Conservation (phyloP, 2,113 vertebrate genomes). For the Perca fluviatilis region DNA sequence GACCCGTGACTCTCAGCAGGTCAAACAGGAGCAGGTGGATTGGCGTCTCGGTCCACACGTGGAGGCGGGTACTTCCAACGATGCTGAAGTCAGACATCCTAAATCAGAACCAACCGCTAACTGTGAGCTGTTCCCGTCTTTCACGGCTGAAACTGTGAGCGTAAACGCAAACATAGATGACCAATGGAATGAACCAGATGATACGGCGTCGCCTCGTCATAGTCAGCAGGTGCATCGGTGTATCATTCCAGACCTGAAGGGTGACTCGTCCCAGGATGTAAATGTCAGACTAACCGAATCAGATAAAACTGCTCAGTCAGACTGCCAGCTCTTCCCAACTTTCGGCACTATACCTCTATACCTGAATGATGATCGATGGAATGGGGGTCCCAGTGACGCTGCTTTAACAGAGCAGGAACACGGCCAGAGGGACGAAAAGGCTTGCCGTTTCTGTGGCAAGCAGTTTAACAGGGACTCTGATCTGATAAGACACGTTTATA, state of each 20-base stretch:
- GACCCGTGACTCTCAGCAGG: not conserved
- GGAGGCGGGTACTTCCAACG: not conserved
- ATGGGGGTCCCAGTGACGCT: not conserved
- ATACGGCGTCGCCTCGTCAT: not conserved
- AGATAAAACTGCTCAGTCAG: not conserved
- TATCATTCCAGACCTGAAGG: not conserved
- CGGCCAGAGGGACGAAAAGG: not conserved
- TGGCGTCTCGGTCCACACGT: not conserved
- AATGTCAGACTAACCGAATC: not conserved
- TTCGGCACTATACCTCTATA: not conserved
- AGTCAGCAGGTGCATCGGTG: not conserved
- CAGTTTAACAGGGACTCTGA: constrained; percentile 7
- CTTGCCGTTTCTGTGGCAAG: constrained; percentile 18
- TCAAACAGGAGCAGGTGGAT: constrained; percentile 35
- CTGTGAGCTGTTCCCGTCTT: not conserved
- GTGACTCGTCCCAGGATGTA: not conserved
- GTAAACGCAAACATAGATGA: not conserved
- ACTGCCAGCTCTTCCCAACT: not conserved
- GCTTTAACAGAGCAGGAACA: not conserved
- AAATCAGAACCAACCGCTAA: not conserved
- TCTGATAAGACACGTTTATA: constrained; percentile 24
- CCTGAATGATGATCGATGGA: not conserved
- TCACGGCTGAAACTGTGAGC: not conserved
- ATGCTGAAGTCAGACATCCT: not conserved
- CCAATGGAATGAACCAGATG: not conserved